Evolutionary conservation across 2,888 invertebrate species (phyloP), one percentile per base, ranked within the genome.

Genomic region (Coecobrya sp.): DNA sequence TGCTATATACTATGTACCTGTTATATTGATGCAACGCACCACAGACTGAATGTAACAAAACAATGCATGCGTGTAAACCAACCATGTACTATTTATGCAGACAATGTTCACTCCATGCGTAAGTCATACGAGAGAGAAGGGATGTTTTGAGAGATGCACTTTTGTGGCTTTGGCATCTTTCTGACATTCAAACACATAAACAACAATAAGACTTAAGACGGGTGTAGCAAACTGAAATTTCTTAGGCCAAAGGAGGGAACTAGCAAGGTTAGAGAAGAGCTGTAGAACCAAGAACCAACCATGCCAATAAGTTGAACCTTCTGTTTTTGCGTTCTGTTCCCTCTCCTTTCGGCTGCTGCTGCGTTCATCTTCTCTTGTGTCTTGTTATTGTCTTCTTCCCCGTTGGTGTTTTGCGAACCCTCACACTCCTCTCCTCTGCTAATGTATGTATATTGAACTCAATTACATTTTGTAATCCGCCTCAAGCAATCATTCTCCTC

Each of bases 371-470:
- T 85, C 68, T 68, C 22, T n/a, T 86, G 13, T 73, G 7, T 86
- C 36, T 86, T 59, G 70, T 49, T 52, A 27, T 70, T 86, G 73
- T 45, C n/a, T 65, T 86, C 45, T 65, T 85, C 82, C 82, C 82
- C 49, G 62, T 65, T 85, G 85, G 55, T 42, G 76, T 42, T 79
- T 87, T 86, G 86, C 86, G 49, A 86, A 73, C n/a, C 65, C 84
- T 70, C 70, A 19, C 70, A 25, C 88, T 86, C 27, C 52, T 86
- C 70, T 19, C 30, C 86, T 19, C 45, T 19, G 10, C 59, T 89
- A 89, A 89, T 89, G 89, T n/a, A 89, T 89, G 73, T 52, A 89
- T 85, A 85, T 73, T 70, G 89, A 89, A 73, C 84, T 85, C 82
- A 89, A 89, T 85, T 89, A 84, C 84, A 89, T 84, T 85, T 86